Evolutionary conservation across 2,113 vertebrate genomes (phyloP).

Genomic region (Colius striatus): DNA sequence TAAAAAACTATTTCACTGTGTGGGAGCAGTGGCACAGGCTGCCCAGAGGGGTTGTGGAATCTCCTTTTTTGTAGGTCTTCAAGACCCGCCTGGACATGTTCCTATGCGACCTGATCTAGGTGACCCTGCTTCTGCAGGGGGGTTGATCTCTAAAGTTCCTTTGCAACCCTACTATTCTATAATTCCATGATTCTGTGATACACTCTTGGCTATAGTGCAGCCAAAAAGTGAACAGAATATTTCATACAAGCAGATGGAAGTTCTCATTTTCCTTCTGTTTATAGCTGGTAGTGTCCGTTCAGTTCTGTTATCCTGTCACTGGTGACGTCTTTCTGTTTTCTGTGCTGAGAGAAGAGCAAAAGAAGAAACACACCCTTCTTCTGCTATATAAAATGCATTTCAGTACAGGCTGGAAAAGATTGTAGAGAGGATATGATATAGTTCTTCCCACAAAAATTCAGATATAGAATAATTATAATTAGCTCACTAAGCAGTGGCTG

Average conservation of each 20-base stretch:
- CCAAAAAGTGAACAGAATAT: not conserved
- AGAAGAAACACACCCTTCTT: not conserved
- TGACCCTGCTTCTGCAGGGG: too few relatives aligned
- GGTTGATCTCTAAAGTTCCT: too few relatives aligned
- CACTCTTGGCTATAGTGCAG: not conserved
- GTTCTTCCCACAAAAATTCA: not conserved
- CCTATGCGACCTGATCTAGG: too few relatives aligned
- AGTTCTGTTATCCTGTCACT: not conserved
- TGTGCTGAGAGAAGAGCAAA: not conserved
- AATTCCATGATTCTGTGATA: too few relatives aligned
- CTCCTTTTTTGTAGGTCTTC: too few relatives aligned
- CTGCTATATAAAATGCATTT: not conserved
- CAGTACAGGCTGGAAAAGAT: not conserved
- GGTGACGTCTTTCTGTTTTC: not conserved
- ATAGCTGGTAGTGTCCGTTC: not conserved
- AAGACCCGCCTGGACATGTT: too few relatives aligned
- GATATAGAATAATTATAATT: not conserved
- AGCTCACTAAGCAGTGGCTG: not conserved
- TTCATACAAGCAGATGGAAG: conserved; percentile 30
- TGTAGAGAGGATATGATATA: not conserved
- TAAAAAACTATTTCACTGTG: too few relatives aligned
- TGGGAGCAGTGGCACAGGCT: too few relatives aligned
- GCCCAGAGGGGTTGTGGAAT: too few relatives aligned
- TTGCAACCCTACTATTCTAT: too few relatives aligned
- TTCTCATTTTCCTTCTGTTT: not conserved